Evolutionary conservation across 2,888 invertebrate genomes (phyloP).

Genomic region (Aphodius granarius): DNA sequence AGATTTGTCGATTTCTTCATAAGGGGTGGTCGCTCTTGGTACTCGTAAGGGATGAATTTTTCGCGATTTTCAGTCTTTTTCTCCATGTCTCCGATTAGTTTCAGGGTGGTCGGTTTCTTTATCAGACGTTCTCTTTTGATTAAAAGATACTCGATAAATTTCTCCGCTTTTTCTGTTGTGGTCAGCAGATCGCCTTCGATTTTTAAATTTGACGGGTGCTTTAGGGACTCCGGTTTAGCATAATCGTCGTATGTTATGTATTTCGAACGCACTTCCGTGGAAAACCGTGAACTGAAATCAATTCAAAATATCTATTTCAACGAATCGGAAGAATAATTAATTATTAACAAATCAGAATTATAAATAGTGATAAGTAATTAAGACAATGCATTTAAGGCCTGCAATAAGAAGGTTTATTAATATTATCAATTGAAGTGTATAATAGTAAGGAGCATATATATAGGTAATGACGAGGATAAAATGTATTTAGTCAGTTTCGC

Average conservation of each 20-base stretch:
- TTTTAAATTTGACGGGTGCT: constrained; percentile 54
- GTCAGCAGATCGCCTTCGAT: constrained; percentile 57
- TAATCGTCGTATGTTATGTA: constrained; percentile 48
- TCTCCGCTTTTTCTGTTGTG: constrained; percentile 55
- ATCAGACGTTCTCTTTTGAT: constrained; percentile 51
- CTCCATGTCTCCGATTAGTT: constrained; percentile 51
- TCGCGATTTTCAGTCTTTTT: constrained; percentile 57
- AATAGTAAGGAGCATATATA: too few relatives aligned
- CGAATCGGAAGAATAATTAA: background rate
- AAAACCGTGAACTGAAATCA: constrained; percentile 26
- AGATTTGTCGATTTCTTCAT: constrained; percentile 54
- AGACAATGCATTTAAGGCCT: too few relatives aligned
- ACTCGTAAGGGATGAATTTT: constrained; percentile 55
- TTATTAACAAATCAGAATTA: too few relatives aligned
- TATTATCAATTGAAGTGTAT: too few relatives aligned
- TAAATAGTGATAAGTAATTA: too few relatives aligned
- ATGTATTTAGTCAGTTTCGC: too few relatives aligned
- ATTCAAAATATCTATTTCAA: background rate
- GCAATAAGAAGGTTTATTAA: too few relatives aligned
- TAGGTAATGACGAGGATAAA: too few relatives aligned
- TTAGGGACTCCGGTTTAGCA: constrained; percentile 47
- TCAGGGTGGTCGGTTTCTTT: constrained; percentile 49
- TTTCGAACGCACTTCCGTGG: constrained; percentile 48
- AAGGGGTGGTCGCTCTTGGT: constrained; percentile 51
- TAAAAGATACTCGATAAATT: constrained; percentile 55